phyloP scores from a whole-genome alignment of 1,140 invertebrate genomes.

The Drosophila pandora region DNA sequence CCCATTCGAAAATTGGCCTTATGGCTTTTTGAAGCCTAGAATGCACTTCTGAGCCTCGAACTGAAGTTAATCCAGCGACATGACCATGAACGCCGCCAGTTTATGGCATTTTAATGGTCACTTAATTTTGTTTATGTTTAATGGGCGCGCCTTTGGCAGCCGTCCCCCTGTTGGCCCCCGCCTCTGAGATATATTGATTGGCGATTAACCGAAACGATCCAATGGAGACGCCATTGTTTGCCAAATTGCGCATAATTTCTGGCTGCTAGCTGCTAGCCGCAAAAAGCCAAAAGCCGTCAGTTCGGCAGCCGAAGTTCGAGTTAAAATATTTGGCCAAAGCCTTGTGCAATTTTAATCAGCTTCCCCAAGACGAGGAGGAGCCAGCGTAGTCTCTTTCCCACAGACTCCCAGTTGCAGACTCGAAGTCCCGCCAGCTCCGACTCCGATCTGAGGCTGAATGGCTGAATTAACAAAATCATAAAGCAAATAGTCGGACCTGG shows the following conservation, averaged over 20 bases:
- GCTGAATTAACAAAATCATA: constrained; percentile 79
- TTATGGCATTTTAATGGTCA: constrained; percentile 84
- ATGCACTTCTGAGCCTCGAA: constrained; percentile 16
- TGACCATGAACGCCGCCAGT: constrained; percentile 78
- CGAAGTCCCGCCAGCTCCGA: not conserved
- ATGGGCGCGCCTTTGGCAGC: constrained; percentile 76
- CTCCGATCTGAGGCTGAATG: constrained; percentile 43
- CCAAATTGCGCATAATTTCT: constrained; percentile 76
- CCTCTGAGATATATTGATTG: constrained; percentile 68
- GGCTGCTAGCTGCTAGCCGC: constrained; percentile 18
- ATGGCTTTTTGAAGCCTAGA: constrained; percentile 1
- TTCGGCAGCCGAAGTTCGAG: not conserved
- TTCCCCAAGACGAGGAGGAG: constrained; percentile 12
- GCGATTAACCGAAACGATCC: constrained; percentile 72
- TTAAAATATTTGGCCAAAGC: constrained; percentile 53
- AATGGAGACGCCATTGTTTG: constrained; percentile 62
- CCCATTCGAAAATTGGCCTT: not conserved
- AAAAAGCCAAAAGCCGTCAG: not conserved
- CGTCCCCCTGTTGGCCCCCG: constrained; percentile 28
- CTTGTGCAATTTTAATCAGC: constrained; percentile 59
- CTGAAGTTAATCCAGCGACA: constrained; percentile 60
- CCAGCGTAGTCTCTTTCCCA: constrained; percentile 53
- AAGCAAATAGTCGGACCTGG: constrained; percentile 66
- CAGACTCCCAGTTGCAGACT: constrained; percentile 14
- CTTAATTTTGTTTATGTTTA: constrained; percentile 84